Evolutionary conservation across 2,797 vertebrate genomes (phyloP), one percentile per base, ranked within the genome.

Genomic region (Lutjanus campechanus): DNA sequence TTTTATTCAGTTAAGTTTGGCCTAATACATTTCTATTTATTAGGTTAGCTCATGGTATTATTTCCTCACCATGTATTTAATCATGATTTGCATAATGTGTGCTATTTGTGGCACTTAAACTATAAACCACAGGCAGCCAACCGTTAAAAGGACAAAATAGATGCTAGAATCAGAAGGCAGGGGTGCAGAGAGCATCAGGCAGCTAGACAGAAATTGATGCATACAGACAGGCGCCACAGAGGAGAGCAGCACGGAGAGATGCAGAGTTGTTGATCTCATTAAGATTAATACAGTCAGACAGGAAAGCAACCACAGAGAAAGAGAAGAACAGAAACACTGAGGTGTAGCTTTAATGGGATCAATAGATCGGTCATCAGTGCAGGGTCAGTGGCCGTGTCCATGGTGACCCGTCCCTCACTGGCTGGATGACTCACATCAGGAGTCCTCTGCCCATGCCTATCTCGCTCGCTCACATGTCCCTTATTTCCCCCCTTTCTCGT

Each of bases 321-420:
- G 60, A 80, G 46, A 74, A 68, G 77, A 73, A 68, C 47, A 87
- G 69, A 73, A 84, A 85, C 77, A 81, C 69, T 53, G 85, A 88
- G 87, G 88, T 90, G 90, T 82, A 71, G 90, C 76, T 88, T 86
- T 93, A 93, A 93, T 91, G 72, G 90, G 94, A 94, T 95, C 93
- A 91, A 94, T 94, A 89, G 86, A 84, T 88, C 15, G 90, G 89
- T 85, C 91, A 89, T 91, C 87, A 87, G 90, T 80, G 91, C 71
- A 40, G 88, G 93, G 93, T 94, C 94, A 92, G 74, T 54, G 77
- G 83, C 86, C 46, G 90, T 92, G 91, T 92, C 88, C 92, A 91
- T 92, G 90, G 90, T 86, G 91, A 95, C 93, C 91, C 76, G 76
- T 81, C 85, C 60, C 89, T 90, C 82, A 82, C 69, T 43, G 89